phyloP scores from a whole-genome alignment of 2,113 vertebrate genomes.

The Ptychochromis oligacanthus region DNA sequence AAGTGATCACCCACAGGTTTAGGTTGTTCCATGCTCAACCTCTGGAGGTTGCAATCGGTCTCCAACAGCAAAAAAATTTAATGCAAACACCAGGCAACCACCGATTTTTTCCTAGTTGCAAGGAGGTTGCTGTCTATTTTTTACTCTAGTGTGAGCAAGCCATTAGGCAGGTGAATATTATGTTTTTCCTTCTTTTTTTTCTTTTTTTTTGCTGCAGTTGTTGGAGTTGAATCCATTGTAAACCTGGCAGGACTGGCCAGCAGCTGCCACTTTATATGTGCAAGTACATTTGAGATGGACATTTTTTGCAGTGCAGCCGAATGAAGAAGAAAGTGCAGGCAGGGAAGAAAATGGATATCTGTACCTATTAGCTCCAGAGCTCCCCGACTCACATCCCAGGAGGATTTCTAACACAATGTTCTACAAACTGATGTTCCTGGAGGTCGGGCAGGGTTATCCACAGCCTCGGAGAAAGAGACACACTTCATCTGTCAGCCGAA shows the following conservation, averaged over 20 bases:
- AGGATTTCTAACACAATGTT: conserved; percentile 75
- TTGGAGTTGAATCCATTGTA: not conserved
- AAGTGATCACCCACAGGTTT: fast-evolving
- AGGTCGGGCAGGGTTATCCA: conserved; percentile 72
- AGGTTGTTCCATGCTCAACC: not conserved
- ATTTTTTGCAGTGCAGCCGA: conserved; percentile 68
- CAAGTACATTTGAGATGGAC: conserved; percentile 36
- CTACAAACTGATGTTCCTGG: conserved; percentile 76
- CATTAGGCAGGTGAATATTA: not conserved
- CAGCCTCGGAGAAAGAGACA: conserved; percentile 59
- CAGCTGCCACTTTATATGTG: conserved; percentile 27
- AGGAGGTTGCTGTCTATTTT: not conserved
- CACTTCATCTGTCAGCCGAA: conserved; percentile 66
- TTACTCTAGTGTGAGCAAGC: not conserved
- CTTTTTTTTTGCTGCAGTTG: not conserved
- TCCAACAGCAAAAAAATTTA: not conserved
- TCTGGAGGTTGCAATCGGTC: not conserved
- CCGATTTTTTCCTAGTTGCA: not conserved
- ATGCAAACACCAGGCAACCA: not conserved
- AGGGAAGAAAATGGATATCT: conserved; percentile 78
- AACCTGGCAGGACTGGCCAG: not conserved
- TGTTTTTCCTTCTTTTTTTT: too few relatives aligned
- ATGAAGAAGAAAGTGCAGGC: conserved; percentile 65
- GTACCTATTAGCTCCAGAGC: conserved; percentile 76
- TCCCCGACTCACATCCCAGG: conserved; percentile 63